A percentile compares a stretch with the other conserved stretches of the same genome.
These are phyloP conservation scores for Drosophila borborema DNA, from an alignment of 2,888 invertebrate genomes.

Conservation along the genomic window DNA sequence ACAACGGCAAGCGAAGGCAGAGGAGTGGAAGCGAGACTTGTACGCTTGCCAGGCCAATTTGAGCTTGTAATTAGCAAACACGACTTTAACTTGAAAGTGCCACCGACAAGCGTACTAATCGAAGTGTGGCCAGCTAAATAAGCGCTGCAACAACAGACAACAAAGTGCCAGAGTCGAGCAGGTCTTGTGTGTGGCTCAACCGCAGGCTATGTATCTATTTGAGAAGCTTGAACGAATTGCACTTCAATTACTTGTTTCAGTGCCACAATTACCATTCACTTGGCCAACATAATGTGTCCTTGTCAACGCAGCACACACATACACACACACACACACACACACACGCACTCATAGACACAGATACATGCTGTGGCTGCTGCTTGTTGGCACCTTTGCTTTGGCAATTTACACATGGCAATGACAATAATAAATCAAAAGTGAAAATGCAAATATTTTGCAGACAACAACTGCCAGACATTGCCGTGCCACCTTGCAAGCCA, in stretches of 20 bases:
- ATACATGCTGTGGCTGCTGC: conserved; percentile 40
- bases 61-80: conserved; percentile 68
- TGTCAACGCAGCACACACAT: conserved; percentile 54
- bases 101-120: conserved; percentile 39
- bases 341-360: background rate
- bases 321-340: conserved; percentile 5
- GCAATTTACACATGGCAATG: conserved; percentile 79
- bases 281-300: conserved; percentile 78
- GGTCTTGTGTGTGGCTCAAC: background rate
- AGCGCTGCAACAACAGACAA: conserved; percentile 5
- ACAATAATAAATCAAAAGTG: conserved; percentile 81
- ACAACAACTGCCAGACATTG: conserved; percentile 54
- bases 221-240: conserved; percentile 52
- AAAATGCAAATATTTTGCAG: conserved; percentile 79
- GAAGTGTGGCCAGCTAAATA: conserved; percentile 46
- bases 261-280: conserved; percentile 80
- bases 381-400: conserved; percentile 79
- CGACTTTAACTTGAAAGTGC: conserved; percentile 47
- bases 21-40: conserved; percentile 7
- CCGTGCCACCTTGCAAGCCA: conserved; percentile 46
- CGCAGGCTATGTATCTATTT: conserved; percentile 49
- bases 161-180: background rate
- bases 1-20: background rate
- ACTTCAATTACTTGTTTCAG: conserved; percentile 80
- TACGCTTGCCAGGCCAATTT: conserved; percentile 58